Conservation (phyloP, 2,888 invertebrate genomes). For the Drosophila mercatorum region DNA sequence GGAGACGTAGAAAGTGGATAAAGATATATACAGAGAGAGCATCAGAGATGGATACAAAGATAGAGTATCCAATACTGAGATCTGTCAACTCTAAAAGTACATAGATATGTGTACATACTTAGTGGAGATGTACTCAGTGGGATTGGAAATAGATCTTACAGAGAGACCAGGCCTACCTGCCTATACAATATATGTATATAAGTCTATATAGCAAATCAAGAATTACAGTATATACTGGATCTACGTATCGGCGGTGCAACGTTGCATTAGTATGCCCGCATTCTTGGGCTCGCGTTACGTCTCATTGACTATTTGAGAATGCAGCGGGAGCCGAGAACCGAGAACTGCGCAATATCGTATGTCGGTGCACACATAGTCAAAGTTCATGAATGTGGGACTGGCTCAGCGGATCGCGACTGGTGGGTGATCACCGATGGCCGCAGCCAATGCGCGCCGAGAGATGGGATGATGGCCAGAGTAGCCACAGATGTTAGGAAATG, state of each 20-base stretch:
- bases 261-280: background rate
- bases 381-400: constrained; percentile 38
- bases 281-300: constrained; percentile 15
- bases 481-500: background rate
- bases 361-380: constrained; percentile 12
- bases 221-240: background rate
- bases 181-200: background rate
- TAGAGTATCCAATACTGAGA: background rate
- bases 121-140: background rate
- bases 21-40: too few species aligned
- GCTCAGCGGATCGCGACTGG: constrained; percentile 16
- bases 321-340: constrained; percentile 26
- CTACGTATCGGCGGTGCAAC: background rate
- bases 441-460: background rate
- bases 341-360: constrained; percentile 47
- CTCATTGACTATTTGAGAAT: constrained; percentile 28
- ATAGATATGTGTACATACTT: background rate
- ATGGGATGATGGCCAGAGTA: constrained; percentile 4
- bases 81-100: background rate
- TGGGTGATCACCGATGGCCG: constrained; percentile 16
- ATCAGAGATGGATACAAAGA: too few species aligned
- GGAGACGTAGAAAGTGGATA: too few species aligned
- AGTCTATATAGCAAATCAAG: background rate
- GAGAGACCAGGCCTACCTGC: background rate
- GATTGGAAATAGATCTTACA: background rate